These are phyloP conservation scores for Neuroterus valhalla DNA, from an alignment of 1,140 invertebrate species.

Conservation along the genomic window DNA sequence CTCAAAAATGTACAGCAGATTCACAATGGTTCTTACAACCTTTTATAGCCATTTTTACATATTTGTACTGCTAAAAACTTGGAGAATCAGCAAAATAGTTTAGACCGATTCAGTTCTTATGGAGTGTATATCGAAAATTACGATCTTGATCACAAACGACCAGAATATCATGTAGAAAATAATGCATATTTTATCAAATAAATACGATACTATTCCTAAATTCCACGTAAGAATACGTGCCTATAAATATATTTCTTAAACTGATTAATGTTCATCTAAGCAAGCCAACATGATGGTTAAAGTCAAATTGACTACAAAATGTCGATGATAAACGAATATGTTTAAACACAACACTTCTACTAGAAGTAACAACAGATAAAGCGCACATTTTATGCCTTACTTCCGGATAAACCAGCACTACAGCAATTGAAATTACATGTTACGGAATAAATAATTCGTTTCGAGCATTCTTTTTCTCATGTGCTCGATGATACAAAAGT, in stretches of 20 bases:
- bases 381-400: neutral
- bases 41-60: constrained; percentile 8
- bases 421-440: constrained; percentile 9
- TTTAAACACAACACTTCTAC: constrained; percentile 2
- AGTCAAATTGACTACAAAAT: neutral
- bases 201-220: constrained; percentile 5
- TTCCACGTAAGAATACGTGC: constrained; percentile 11
- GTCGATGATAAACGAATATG: constrained; percentile 5
- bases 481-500: neutral
- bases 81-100: neutral
- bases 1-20: constrained; percentile 1
- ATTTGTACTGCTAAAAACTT: constrained; percentile 24
- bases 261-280: constrained; percentile 18
- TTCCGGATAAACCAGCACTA: constrained; percentile 16
- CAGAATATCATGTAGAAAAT: neutral
- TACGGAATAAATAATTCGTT: constrained; percentile 1
- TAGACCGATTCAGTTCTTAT: neutral
- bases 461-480: neutral
- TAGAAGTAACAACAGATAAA: neutral
- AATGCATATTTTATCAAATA: neutral
- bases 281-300: constrained; percentile 5
- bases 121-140: neutral
- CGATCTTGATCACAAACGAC: neutral
- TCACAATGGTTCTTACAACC: constrained; percentile 3
- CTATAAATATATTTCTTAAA: constrained; percentile 21